Conservation (phyloP, 2,113 vertebrate genomes). For the Equus quagga region DNA sequence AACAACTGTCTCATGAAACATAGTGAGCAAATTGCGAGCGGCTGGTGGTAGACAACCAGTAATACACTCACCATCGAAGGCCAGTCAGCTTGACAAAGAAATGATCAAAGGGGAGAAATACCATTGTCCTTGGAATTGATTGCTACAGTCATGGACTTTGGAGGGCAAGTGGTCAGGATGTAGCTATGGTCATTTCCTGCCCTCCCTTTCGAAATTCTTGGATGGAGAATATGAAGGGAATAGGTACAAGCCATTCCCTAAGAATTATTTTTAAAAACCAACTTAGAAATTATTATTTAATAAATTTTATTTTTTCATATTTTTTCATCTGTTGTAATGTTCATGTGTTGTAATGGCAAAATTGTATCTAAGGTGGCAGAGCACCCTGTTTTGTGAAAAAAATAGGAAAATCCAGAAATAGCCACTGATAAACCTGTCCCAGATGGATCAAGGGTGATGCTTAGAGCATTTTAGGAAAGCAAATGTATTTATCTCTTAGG, state of each 20-base stretch:
- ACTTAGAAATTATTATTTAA: background rate
- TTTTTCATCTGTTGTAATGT: background rate
- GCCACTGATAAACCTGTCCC: background rate
- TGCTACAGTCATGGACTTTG: slow-evolving; percentile 58
- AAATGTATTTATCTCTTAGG: slow-evolving; percentile 56
- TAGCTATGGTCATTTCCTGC: background rate
- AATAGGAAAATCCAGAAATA: background rate
- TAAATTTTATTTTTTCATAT: background rate
- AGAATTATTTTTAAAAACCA: slow-evolving; percentile 5
- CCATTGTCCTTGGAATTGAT: slow-evolving; percentile 83
- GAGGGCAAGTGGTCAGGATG: slow-evolving; percentile 21
- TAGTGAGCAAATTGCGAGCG: slow-evolving; percentile 88
- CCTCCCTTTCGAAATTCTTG: background rate
- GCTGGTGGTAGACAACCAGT: slow-evolving; percentile 89
- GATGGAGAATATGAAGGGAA: background rate
- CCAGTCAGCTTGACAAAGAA: slow-evolving; percentile 88
- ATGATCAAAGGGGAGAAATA: slow-evolving; percentile 85
- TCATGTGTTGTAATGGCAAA: background rate
- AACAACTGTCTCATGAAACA: slow-evolving; percentile 91
- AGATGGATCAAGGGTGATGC: background rate
- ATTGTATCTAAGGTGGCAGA: background rate
- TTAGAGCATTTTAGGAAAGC: background rate
- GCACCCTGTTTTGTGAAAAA: background rate
- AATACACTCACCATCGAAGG: slow-evolving; percentile 85
- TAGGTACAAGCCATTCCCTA: background rate